Evolutionary conservation across 2,797 vertebrate genomes (phyloP), one percentile per base, ranked within the genome.

Genomic region (Phoxinus dragarum): DNA sequence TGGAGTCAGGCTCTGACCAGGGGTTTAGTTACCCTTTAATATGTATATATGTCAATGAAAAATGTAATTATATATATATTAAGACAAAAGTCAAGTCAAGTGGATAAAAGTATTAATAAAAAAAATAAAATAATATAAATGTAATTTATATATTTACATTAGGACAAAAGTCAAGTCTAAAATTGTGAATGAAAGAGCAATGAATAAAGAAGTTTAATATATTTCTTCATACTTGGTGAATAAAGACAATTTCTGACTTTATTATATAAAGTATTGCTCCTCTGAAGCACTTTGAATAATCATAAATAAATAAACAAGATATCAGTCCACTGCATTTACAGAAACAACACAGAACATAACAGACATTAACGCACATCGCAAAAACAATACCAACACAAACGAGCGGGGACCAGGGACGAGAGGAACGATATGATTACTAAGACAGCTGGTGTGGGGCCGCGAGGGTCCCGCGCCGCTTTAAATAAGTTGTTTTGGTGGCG

Each of bases 301-400:
- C 75, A 78, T 17, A 42, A 78, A 78, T 64, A 44, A 78, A 82
- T 59, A 61, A 42, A 73, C 27, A 61, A 40, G 52, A 59, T 56
- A 49, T 21, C 34, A 47, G 54, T 82, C 31, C 54, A 34, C 52
- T 73, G 75, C n/a, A 0, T 73, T 44, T 78, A 72, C 56, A 73
- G 12, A 61, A 73, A 34, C 27, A 36, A 6, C 81, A 73, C 27
- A n/a, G 19, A 10, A 61, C 38, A 61, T 19, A 21, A 38, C 17
- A 52, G 52, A 19, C n/a, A 61, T 49, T 38, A 72, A 14, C 21
- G 27, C 54, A 77, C 5, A 21, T 5, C 0, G 2, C 19, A 56
- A 61, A 87, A 61, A 49, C 67, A 64, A 82, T 14, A 38, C 21
- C 56, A 16, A 47, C 52, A 82, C 56, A 73, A 84, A 66, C 47